Conservation (phyloP, 2,113 vertebrate species). For the Myiozetetes cayanensis region DNA sequence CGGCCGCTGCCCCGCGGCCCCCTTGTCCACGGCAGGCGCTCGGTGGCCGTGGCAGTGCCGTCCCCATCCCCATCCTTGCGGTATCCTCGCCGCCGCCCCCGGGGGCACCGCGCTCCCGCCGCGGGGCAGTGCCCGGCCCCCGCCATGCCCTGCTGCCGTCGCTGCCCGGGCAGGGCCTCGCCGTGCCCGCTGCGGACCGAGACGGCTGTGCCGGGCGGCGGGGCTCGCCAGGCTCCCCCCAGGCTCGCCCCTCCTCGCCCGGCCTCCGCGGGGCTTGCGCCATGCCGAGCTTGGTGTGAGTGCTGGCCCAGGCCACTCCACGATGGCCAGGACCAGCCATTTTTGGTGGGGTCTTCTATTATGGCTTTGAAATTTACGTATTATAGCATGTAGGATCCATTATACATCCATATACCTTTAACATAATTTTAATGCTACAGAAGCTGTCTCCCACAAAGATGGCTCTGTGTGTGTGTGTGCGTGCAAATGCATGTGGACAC, state of each 20-base stretch:
- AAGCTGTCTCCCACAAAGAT: not conserved
- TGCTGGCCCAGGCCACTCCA: not conserved
- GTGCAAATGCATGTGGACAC: rapidly evolving
- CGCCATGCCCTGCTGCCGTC: no score
- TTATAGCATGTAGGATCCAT: rapidly evolving
- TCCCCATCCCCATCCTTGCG: not conserved
- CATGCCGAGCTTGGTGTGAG: not conserved
- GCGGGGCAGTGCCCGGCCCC: not conserved
- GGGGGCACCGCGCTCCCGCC: no score
- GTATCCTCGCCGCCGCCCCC: not conserved
- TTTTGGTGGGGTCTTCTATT: not conserved
- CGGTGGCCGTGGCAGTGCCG: no score
- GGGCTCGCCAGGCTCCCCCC: not conserved
- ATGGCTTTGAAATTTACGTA: rapidly evolving
- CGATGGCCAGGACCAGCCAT: not conserved
- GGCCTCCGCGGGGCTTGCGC: not conserved
- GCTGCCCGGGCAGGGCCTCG: not conserved
- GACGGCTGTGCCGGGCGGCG: not conserved
- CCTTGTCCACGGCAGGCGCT: not conserved
- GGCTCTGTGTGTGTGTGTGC: not conserved
- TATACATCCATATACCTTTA: rapidly evolving
- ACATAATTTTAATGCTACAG: not conserved
- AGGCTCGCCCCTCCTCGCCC: no score
- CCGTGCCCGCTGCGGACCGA: not conserved
- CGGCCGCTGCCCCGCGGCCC: not conserved